These are phyloP conservation scores for Panurus biarmicus DNA, from an alignment of 2,113 vertebrate species.

Conservation along the genomic window DNA sequence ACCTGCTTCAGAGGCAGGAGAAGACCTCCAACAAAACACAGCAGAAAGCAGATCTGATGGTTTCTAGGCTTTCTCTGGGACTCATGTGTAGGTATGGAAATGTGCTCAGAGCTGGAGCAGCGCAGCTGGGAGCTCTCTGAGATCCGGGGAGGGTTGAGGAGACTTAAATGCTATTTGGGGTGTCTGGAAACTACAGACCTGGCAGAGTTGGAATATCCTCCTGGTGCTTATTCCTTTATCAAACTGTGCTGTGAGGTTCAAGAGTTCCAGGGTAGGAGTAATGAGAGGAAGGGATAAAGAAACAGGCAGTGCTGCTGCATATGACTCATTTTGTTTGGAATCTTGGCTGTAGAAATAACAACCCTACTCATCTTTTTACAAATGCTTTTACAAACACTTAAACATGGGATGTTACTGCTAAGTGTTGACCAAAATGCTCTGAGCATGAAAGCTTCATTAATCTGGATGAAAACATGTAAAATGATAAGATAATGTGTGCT, in stretches of 20 bases:
- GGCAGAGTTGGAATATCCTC: not conserved
- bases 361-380: not conserved
- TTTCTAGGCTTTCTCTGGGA: not conserved
- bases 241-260: not conserved
- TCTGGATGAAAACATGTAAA: slow-evolving; percentile 13
- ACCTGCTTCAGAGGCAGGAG: not conserved
- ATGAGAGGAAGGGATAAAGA: not conserved
- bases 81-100: fast-evolving
- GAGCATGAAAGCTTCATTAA: slow-evolving; percentile 26
- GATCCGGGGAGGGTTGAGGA: not conserved
- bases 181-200: not conserved
- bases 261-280: not conserved
- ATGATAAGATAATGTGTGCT: slow-evolving; percentile 6
- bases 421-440: slow-evolving; percentile 34
- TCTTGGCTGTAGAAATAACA: slow-evolving; percentile 16
- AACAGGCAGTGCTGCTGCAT: not conserved
- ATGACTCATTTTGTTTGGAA: slow-evolving; percentile 22
- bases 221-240: not conserved
- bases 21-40: not conserved
- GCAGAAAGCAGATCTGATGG: not conserved
- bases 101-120: not conserved
- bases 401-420: not conserved
- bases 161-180: not conserved
- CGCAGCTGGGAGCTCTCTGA: not conserved
- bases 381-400: slow-evolving; percentile 14